Conservation (phyloP, 53 echinoderm and acorn worm species). For the Echinometra lucunter region DNA sequence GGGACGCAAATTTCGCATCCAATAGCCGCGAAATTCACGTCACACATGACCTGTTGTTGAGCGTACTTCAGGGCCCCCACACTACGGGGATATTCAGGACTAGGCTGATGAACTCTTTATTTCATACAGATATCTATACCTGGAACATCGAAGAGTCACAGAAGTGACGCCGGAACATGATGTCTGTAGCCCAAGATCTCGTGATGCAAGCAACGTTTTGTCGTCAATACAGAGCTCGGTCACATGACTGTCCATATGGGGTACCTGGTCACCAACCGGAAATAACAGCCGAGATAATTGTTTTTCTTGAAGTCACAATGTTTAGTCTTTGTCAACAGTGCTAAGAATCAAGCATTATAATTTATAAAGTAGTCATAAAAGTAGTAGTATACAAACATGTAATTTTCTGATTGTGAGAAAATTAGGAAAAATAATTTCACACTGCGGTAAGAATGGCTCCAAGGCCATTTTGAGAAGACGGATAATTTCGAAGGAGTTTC, state of each 20-base stretch:
- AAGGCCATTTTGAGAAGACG: neutral
- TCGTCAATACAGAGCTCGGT: conserved; percentile 20
- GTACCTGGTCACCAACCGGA: neutral
- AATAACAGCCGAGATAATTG: no score
- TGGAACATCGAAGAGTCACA: neutral
- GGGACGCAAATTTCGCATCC: no score
- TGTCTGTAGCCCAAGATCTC: neutral
- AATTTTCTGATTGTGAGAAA: no score
- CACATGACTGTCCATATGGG: neutral
- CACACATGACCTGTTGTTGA: no score
- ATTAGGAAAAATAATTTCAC: no score
- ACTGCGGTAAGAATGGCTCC: neutral
- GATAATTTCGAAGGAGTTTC: neutral
- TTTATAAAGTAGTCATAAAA: no score
- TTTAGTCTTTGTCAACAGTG: neutral
- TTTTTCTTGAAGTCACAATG: neutral
- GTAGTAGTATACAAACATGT: no score
- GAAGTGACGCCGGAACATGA: neutral
- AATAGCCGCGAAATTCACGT: no score
- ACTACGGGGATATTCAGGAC: no score
- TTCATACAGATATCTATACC: no score
- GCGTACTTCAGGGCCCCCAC: no score
- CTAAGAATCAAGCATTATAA: neutral
- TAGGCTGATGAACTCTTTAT: no score
- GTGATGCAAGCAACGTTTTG: conserved; percentile 7